Base-by-base conservation (phyloP, 1,140 invertebrate species). In the Halyomorpha halys region DNA sequence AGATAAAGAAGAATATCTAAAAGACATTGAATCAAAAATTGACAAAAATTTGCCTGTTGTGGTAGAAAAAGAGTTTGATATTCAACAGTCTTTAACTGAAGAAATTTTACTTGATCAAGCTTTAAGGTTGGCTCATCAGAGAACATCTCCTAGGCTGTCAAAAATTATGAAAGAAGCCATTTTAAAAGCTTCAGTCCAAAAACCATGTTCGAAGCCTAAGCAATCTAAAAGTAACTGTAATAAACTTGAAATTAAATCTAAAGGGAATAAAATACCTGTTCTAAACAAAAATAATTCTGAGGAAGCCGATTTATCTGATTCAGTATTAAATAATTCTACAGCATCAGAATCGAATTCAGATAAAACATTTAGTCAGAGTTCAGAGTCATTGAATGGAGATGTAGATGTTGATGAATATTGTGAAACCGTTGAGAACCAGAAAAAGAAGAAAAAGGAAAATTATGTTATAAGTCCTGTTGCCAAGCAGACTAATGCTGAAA, bases 21-120 rank as follows among this genome's bases (percentile, higher is more conserved):
- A 56, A 56, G 53, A 56, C 23, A 56, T 56, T 56, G 53, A 56
- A 25, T 56, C 53, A 16, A 56, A 56, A 25, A 56, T 56, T 23
- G 53, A 56, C 8, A 3, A 25, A 15, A 56, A 56, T 56, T 16
- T 23, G 53, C 53, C 53, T 18, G 23, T 56, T 25, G 53, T 23
- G 9, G 53, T 56, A 25, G 47, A 49, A 18, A 56, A 56, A 25
- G 53, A 56, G 5, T 56, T 56, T 56, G 53, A 56, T 56, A 56
- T 56, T 23, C 53, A 56, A 56, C 53, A 56, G 15, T 56, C 53
- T 25, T 25, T 56, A 25, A 56, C 53, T 23, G 53, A 56, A 56
- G 53, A 56, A 25, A 56, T 56, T 15, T 56, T 56, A 14, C 23
- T 56, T 21, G 53, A 56, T 21, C 53, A 56, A 27, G 53, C 53